Conservation (phyloP, 2,797 vertebrate genomes). For the Enteromius fasciolatus region DNA sequence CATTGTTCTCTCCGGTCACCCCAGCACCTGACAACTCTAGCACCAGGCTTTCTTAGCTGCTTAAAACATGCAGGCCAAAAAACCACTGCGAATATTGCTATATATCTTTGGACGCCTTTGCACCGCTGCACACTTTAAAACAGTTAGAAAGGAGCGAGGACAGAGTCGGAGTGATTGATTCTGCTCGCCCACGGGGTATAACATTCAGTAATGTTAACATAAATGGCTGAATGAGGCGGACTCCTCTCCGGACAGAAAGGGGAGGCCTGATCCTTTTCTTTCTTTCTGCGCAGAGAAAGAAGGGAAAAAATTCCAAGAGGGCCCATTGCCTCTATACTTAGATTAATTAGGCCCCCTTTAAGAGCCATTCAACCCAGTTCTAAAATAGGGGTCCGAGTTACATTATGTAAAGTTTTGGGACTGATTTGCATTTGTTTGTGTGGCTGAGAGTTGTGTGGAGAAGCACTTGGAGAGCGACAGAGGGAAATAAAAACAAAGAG, state of each 20-base stretch:
- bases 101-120: slow-evolving; percentile 63
- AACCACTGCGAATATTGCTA: slow-evolving; percentile 67
- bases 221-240: slow-evolving; percentile 71
- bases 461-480: slow-evolving; percentile 62
- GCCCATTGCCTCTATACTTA: slow-evolving; percentile 89
- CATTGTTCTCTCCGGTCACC: slow-evolving; percentile 78
- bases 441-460: slow-evolving; percentile 71
- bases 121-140: slow-evolving; percentile 54
- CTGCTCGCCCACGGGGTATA: slow-evolving; percentile 64
- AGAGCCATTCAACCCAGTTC: slow-evolving; percentile 86
- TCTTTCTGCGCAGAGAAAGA: slow-evolving; percentile 77
- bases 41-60: slow-evolving; percentile 69
- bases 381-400: slow-evolving; percentile 83
- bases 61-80: slow-evolving; percentile 68
- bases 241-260: slow-evolving; percentile 67
- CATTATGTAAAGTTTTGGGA: slow-evolving; percentile 86
- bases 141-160: slow-evolving; percentile 49
- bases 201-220: slow-evolving; percentile 66
- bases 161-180: slow-evolving; percentile 68
- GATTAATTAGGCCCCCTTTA: slow-evolving; percentile 92
- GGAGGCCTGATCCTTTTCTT: slow-evolving; percentile 67
- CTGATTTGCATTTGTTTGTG: slow-evolving; percentile 96
- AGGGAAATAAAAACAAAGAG: slow-evolving; percentile 64
- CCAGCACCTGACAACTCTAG: slow-evolving; percentile 87
- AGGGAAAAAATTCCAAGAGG: slow-evolving; percentile 86